Evolutionary conservation across 2,797 vertebrate genomes (phyloP).

Genomic region (Xenops minutus): DNA sequence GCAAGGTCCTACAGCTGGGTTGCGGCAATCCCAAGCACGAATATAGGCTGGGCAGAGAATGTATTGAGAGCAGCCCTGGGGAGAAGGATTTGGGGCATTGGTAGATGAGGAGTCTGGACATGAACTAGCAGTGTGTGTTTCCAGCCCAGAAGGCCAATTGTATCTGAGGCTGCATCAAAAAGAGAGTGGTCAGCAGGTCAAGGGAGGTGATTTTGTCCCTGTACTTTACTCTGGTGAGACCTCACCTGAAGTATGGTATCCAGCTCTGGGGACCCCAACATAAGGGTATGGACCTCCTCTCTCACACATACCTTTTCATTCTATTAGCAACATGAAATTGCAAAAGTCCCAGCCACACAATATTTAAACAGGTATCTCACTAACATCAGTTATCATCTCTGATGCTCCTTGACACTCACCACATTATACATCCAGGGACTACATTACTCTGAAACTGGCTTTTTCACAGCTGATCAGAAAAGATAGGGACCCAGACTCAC

Average conservation of each 20-base stretch:
- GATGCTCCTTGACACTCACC: not conserved
- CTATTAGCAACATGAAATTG: not conserved
- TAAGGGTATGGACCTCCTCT: not conserved
- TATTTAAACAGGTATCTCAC: not conserved
- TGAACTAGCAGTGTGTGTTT: not conserved
- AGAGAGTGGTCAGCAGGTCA: accelerated
- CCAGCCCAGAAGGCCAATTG: not conserved
- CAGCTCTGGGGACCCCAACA: not conserved
- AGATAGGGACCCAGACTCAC: not conserved
- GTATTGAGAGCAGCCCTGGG: not conserved
- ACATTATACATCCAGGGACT: not conserved
- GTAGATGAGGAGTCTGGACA: not conserved
- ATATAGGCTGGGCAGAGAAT: not conserved
- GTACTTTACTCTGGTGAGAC: not conserved
- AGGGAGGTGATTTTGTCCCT: not conserved
- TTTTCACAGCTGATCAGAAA: not conserved
- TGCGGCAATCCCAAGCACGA: not conserved
- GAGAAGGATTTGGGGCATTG: not conserved
- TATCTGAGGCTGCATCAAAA: not conserved
- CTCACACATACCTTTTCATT: not conserved
- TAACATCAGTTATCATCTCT: not conserved
- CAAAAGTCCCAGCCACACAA: not conserved
- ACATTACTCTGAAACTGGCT: not conserved
- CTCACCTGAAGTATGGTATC: not conserved
- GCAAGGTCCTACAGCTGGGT: not conserved